Percentiles rank a stretch among this genome's conserved stretches.
These are phyloP conservation scores for Xiphophorus couchianus DNA, from an alignment of 2,113 vertebrate species.

Conservation along the genomic window DNA sequence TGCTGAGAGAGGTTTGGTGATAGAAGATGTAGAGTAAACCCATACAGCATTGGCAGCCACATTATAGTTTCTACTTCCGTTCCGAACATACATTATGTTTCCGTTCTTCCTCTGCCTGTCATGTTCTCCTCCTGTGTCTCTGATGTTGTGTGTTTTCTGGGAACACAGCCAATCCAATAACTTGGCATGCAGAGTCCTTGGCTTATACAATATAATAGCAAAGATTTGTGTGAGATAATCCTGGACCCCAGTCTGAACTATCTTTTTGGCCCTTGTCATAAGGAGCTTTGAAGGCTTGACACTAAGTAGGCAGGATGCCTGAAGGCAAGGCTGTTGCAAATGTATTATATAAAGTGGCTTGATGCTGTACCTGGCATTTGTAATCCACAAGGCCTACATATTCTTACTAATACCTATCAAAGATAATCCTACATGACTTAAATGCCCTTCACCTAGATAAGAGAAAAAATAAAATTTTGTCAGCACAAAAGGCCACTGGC, in stretches of 20 bases:
- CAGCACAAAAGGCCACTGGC: constrained; percentile 57
- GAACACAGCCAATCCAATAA: constrained; percentile 78
- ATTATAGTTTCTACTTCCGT: constrained; percentile 49
- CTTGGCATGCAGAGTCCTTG: constrained; percentile 82
- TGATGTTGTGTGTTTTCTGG: constrained; percentile 71
- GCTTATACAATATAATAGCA: constrained; percentile 76
- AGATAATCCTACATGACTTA: constrained; percentile 81
- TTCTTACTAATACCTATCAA: constrained; percentile 78
- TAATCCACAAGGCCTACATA: constrained; percentile 81
- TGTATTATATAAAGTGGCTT: constrained; percentile 77
- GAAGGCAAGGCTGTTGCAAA: constrained; percentile 72
- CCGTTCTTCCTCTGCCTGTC: constrained; percentile 44
- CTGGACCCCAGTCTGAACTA: constrained; percentile 72
- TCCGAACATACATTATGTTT: constrained; percentile 52
- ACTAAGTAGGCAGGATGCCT: constrained; percentile 76
- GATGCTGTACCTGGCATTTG: constrained; percentile 73
- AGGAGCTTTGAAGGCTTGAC: constrained; percentile 72
- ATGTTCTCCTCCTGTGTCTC: constrained; percentile 48
- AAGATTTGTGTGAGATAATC: constrained; percentile 82
- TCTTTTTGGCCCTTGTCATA: constrained; percentile 68
- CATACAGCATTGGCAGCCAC: constrained; percentile 63
- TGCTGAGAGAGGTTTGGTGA: constrained; percentile 50
- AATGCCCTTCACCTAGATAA: constrained; percentile 79
- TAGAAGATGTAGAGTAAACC: constrained; percentile 60
- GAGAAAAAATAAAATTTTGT: constrained; percentile 64